Percentiles rank a stretch among this genome's conserved stretches.
phyloP scores from a whole-genome alignment of 1,140 invertebrate species.

The Lordiphosa clarofinis region DNA sequence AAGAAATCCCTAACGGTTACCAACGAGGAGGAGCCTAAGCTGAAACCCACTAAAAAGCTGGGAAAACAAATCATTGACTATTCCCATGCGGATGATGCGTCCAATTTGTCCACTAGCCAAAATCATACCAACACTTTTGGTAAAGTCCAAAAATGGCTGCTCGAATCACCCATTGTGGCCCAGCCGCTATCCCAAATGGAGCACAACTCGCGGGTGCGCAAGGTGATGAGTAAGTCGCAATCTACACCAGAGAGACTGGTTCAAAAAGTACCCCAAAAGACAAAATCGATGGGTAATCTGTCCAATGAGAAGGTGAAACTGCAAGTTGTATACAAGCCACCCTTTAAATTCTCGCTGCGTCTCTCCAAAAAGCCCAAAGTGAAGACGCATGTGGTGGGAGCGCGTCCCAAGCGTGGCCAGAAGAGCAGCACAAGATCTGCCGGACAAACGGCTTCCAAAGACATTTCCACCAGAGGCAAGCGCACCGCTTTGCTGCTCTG shows the following conservation, averaged over 20 bases:
- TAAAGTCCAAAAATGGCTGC: constrained; percentile 91
- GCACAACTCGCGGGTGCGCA: constrained; percentile 79
- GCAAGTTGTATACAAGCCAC: constrained; percentile 91
- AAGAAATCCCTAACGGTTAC: constrained; percentile 51
- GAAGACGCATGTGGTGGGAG: constrained; percentile 80
- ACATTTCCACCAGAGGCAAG: constrained; percentile 47
- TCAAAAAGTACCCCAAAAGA: constrained; percentile 76
- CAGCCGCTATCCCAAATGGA: constrained; percentile 83
- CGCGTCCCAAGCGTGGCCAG: constrained; percentile 47
- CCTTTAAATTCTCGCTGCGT: constrained; percentile 91
- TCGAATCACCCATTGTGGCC: constrained; percentile 84
- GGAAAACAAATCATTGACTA: constrained; percentile 87
- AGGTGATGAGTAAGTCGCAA: constrained; percentile 76
- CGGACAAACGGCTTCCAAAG: constrained; percentile 42
- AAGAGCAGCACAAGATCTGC: constrained; percentile 31
- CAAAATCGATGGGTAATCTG: constrained; percentile 70
- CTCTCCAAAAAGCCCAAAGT: constrained; percentile 85
- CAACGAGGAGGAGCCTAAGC: constrained; percentile 75
- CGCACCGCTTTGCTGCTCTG: constrained; percentile 62
- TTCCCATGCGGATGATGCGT: constrained; percentile 65
- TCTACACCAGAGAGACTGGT: constrained; percentile 70
- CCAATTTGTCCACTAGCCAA: constrained; percentile 81
- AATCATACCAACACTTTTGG: constrained; percentile 87
- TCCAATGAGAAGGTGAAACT: constrained; percentile 85
- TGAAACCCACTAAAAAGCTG: constrained; percentile 71